phyloP scores from a whole-genome alignment of 1,140 invertebrate species.

The Plectrocnemia conspersa region DNA sequence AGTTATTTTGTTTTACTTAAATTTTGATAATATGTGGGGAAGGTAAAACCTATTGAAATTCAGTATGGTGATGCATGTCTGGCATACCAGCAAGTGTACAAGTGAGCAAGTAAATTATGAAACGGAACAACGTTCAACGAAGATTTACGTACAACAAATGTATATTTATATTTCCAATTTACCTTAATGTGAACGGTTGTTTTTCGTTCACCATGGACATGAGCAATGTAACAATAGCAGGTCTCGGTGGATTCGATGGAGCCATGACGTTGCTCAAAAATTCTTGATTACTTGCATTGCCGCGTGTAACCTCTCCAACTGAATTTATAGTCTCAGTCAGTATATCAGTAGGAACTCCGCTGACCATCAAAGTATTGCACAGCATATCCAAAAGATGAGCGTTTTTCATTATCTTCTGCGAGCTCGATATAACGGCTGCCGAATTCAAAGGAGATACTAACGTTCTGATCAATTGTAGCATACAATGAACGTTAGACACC shows the following conservation, averaged over 20 bases:
- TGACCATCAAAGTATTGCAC: conserved; percentile 89
- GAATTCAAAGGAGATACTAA: conserved; percentile 87
- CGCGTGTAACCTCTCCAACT: conserved; percentile 91
- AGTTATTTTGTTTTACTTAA: no score
- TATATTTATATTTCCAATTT: conserved; percentile 19
- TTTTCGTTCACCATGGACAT: conserved; percentile 99
- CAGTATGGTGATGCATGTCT: no score
- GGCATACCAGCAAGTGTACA: no score
- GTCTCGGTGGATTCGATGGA: conserved; percentile 84
- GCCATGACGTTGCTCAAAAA: conserved; percentile 89
- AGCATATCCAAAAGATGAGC: conserved; percentile 77
- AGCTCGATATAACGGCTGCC: conserved; percentile 64
- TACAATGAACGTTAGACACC: conserved; percentile 88
- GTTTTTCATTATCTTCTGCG: conserved; percentile 84
- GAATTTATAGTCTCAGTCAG: conserved; percentile 94
- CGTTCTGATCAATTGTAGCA: conserved; percentile 84
- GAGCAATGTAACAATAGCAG: conserved; percentile 88
- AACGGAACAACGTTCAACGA: no score
- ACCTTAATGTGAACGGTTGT: conserved; percentile 83
- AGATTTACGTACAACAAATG: background rate
- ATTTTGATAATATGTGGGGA: no score
- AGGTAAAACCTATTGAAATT: no score
- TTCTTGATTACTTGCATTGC: conserved; percentile 87
- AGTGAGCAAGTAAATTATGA: no score
- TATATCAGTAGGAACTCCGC: conserved; percentile 93